A percentile compares a stretch with the other conserved stretches of the same genome.
Evolutionary conservation across 2,888 invertebrate species (phyloP).

Genomic region (Ormyrus pomaceus): DNA sequence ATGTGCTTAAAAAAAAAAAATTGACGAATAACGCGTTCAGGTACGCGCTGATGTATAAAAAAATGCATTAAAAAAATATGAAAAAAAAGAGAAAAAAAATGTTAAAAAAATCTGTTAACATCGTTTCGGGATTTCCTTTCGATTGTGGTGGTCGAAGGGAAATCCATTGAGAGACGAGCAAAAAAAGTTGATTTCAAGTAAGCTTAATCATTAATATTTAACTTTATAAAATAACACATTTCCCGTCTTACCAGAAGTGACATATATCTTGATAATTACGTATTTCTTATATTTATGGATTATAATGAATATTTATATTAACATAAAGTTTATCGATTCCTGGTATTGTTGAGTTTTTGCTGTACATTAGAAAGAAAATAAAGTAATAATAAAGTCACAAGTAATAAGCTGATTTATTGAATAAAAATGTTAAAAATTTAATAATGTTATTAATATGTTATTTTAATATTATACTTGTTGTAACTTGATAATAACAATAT

Average conservation of each 20-base stretch:
- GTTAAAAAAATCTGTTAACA: slow-evolving; percentile 60
- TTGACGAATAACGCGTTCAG: slow-evolving; percentile 45
- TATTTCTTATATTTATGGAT: slow-evolving; percentile 46
- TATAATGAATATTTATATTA: slow-evolving; percentile 48
- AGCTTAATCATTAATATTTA: slow-evolving; percentile 65
- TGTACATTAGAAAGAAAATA: slow-evolving; percentile 67
- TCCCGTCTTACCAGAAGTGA: slow-evolving; percentile 75
- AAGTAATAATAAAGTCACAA: slow-evolving; percentile 25
- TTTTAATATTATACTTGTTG: slow-evolving; percentile 51
- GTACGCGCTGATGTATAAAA: slow-evolving; percentile 17
- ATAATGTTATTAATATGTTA: slow-evolving; percentile 25
- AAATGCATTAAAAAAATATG: slow-evolving; percentile 52
- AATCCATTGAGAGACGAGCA: slow-evolving; percentile 65
- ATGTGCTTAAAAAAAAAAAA: slow-evolving; percentile 40
- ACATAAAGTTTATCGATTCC: slow-evolving; percentile 58
- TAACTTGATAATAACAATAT: slow-evolving; percentile 51
- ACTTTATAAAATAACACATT: slow-evolving; percentile 64
- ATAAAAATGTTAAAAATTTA: slow-evolving; percentile 29
- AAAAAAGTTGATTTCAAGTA: slow-evolving; percentile 68
- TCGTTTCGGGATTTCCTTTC: slow-evolving; percentile 69
- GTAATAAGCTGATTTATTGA: slow-evolving; percentile 30
- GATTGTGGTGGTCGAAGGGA: slow-evolving; percentile 74
- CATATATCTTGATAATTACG: slow-evolving; percentile 63
- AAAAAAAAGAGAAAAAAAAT: slow-evolving; percentile 63
- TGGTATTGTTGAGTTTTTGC: slow-evolving; percentile 67